A percentile compares a stretch with the other conserved stretches of the same genome.
Evolutionary conservation across 2,797 vertebrate species (phyloP).

Genomic region (Limosa lapponica): DNA sequence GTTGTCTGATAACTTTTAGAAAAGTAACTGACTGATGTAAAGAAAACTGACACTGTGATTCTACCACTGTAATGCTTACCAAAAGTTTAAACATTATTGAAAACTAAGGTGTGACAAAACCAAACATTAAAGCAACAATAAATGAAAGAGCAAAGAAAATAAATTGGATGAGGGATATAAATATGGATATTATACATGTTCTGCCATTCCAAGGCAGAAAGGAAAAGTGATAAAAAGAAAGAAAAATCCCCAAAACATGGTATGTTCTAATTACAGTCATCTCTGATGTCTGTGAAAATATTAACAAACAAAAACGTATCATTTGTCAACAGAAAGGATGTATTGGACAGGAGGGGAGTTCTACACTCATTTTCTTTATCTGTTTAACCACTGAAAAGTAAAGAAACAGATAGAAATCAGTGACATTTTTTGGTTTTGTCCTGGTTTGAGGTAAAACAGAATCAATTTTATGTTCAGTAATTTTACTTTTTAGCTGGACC

Average conservation of each 20-base stretch:
- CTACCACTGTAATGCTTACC: neutral
- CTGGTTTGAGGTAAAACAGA: too few species aligned
- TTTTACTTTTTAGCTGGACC: too few species aligned
- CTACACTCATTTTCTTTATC: neutral
- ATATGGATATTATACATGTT: neutral
- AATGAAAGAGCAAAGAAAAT: neutral
- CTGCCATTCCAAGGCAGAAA: neutral
- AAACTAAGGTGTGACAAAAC: neutral
- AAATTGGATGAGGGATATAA: neutral
- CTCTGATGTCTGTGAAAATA: neutral
- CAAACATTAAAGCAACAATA: neutral
- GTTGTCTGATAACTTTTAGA: neutral
- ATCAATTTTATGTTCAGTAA: too few species aligned
- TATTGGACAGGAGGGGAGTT: neutral
- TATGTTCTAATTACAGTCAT: neutral
- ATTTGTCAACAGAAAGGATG: neutral
- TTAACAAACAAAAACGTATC: fast-evolving
- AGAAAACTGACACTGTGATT: neutral
- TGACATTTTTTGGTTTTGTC: neutral
- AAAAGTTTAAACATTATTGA: neutral
- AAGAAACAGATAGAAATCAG: neutral
- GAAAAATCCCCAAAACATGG: fast-evolving
- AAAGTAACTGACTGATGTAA: neutral
- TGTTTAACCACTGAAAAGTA: neutral
- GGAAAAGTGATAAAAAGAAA: neutral